Percentiles rank a stretch among this genome's conserved stretches.
phyloP scores from a whole-genome alignment of 2,797 vertebrate genomes.

The Octomys mimax region DNA sequence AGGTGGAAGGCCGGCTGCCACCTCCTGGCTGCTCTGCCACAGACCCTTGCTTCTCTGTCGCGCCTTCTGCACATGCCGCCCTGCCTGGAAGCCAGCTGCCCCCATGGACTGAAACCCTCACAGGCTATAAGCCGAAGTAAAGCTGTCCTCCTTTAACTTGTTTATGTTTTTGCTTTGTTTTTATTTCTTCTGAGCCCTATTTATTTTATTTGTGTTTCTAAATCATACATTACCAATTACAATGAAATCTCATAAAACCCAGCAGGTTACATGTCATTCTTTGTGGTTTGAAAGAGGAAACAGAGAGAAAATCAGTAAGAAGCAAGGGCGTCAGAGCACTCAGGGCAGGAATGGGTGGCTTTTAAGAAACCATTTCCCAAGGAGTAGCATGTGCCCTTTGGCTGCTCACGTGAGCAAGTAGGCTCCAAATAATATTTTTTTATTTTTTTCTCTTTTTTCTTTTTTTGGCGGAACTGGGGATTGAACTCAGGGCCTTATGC shows the following conservation, averaged over 20 bases:
- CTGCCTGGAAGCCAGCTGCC: background rate
- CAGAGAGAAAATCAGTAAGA: constrained; percentile 34
- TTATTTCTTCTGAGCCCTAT: constrained; percentile 81
- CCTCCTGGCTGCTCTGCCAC: background rate
- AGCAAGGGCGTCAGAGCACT: background rate
- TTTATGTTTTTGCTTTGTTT: background rate
- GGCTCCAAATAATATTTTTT: constrained; percentile 51
- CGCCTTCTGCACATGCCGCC: background rate
- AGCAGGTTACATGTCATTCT: constrained; percentile 56
- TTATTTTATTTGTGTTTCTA: constrained; percentile 81
- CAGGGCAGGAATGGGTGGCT: background rate
- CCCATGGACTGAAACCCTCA: background rate
- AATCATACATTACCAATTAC: constrained; percentile 81
- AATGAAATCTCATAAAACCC: constrained; percentile 73
- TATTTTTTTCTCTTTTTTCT: no score
- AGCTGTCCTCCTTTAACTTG: background rate
- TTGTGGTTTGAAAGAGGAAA: constrained; percentile 56
- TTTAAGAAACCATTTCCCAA: constrained; percentile 15
- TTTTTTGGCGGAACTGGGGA: background rate
- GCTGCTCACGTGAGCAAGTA: constrained; percentile 35
- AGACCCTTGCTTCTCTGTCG: background rate
- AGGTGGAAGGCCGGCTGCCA: background rate
- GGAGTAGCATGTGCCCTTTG: background rate
- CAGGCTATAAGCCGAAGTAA: background rate
- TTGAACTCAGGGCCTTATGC: no score